A percentile compares a stretch with the other conserved stretches of the same genome.
These are phyloP conservation scores for Microhierax caerulescens DNA, from an alignment of 2,797 vertebrate genomes.

Conservation along the genomic window DNA sequence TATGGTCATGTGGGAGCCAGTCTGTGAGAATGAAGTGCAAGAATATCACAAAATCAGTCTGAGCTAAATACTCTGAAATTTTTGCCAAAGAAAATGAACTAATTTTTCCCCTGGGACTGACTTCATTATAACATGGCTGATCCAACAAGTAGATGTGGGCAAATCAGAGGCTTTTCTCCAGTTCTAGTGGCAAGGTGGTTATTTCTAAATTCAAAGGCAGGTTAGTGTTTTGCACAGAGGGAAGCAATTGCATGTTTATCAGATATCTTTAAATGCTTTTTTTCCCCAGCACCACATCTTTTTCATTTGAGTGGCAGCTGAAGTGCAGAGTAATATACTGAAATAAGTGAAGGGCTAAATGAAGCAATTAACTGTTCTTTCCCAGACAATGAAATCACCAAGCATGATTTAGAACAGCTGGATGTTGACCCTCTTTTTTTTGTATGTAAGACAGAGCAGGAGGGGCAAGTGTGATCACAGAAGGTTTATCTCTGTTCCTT, in stretches of 20 bases:
- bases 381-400: not conserved
- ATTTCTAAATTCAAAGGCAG: not conserved
- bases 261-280: conserved; percentile 37
- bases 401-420: conserved; percentile 12
- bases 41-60: not conserved
- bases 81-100: not conserved
- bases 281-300: not conserved
- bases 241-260: not conserved
- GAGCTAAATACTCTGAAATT: not conserved
- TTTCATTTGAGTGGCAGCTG: conserved; percentile 55
- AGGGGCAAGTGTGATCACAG: not conserved
- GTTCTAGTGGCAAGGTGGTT: not conserved
- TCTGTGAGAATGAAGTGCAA: not conserved
- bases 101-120: not conserved
- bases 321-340: conserved; percentile 43
- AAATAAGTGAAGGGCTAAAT: conserved; percentile 67
- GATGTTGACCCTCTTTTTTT: not conserved
- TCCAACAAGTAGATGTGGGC: not conserved
- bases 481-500: not conserved
- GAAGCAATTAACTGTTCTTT: conserved; percentile 65
- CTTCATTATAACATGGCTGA: not conserved
- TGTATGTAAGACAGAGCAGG: not conserved
- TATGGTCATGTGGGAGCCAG: not conserved
- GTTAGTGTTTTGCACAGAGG: not conserved
- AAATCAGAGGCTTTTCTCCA: not conserved